Base-by-base conservation (phyloP, 2,888 invertebrate genomes). In the Marasmarcha lunaedactyla region DNA sequence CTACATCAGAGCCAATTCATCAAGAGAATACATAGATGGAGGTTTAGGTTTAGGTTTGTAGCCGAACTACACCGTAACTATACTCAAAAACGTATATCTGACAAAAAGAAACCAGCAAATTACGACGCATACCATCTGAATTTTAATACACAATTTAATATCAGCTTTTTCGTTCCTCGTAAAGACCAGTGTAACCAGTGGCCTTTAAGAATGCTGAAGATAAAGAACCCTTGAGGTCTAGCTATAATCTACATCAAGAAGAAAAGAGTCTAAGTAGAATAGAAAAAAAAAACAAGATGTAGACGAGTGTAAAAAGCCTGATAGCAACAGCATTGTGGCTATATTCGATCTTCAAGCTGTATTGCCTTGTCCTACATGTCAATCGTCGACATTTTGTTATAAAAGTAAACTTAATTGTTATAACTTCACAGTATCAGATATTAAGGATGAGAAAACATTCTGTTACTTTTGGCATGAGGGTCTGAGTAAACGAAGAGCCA, bases 321-420 rank as follows among this genome's bases (percentile, higher is more conserved):
- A n/a, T n/a, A n/a, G n/a, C n/a, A n/a, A n/a, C n/a, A n/a, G n/a
- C n/a, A n/a, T n/a, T n/a, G n/a, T n/a, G n/a, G n/a, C n/a, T n/a
- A n/a, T n/a, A 27, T 63, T 48, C 43, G 61, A 61, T 39, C 44
- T 63, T 40, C 55, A 64, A 43, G 59, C 60, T 27, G 58, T 59
- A 2, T 49, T 63, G 27, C 56, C 53, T 11, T 48, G 47, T 37
- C 57, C 59, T 15, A 46, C 49, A 38, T 56, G 59, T 26, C 45
- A 59, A 39, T 46, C 50, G 15, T 58, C 55, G 14, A 41, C 49
- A 15, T 57, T 60, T 45, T 60, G 50, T 45, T 57, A 55, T 40
- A 49, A 51, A 45, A 41, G 39, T n/a, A n/a, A n/a, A n/a, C n/a
- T n/a, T n/a, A n/a, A n/a, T n/a, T n/a, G n/a, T n/a, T n/a, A n/a